These are phyloP conservation scores for Bombus fervidus DNA, from an alignment of 1,140 invertebrate genomes.

Conservation along the genomic window DNA sequence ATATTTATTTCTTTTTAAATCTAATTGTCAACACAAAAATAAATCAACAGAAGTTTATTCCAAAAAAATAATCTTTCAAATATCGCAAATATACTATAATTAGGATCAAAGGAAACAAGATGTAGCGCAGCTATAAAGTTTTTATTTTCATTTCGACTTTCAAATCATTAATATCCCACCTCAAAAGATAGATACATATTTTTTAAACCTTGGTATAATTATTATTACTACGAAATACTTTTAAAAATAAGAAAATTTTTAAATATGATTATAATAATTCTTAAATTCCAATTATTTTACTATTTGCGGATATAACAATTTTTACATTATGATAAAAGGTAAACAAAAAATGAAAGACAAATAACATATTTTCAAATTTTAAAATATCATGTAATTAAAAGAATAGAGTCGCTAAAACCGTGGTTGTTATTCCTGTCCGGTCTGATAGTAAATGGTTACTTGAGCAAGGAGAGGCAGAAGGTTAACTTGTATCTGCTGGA, in stretches of 20 bases:
- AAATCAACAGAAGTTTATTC: not conserved
- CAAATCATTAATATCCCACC: too few species aligned
- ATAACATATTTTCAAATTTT: not conserved
- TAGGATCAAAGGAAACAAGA: not conserved
- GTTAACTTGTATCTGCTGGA: conserved; percentile 56
- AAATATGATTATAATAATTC: not conserved
- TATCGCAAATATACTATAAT: not conserved
- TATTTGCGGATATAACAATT: not conserved
- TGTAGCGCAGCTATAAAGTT: not conserved
- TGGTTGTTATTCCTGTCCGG: conserved; percentile 35
- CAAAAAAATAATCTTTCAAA: not conserved
- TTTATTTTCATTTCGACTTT: not conserved
- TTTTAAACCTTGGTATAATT: not conserved
- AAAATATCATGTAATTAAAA: conserved; percentile 6
- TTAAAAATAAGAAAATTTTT: not conserved
- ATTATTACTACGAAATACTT: not conserved
- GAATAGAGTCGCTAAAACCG: not conserved
- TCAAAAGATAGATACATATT: too few species aligned
- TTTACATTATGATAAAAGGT: not conserved
- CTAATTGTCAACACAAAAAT: not conserved
- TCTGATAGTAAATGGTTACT: conserved; percentile 36
- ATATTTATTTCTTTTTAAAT: not conserved
- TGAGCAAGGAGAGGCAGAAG: conserved; percentile 38
- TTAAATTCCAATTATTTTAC: not conserved
- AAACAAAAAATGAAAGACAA: not conserved